Conservation (phyloP, 37 sponge, comb jelly and placozoan species). For the Oscarella lobularis region DNA sequence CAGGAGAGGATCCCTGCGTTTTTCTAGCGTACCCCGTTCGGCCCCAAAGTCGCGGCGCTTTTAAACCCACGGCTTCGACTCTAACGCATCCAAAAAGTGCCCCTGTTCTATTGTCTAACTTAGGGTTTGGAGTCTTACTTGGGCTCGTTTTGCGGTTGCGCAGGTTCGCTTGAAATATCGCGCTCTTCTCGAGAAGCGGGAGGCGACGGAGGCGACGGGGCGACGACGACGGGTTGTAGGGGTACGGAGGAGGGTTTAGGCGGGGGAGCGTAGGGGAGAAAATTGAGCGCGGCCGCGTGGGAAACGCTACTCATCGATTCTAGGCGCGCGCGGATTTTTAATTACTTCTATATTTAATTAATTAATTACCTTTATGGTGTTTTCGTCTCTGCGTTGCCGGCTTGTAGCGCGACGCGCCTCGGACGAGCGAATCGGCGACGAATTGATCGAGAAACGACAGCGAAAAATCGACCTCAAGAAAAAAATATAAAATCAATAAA, state of each 20-base stretch:
- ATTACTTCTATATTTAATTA: too few relatives aligned
- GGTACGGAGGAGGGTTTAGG: background rate
- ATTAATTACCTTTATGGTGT: background rate
- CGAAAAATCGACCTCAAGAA: slow-evolving; percentile 49
- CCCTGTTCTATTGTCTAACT: too few relatives aligned
- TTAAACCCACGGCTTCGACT: too few relatives aligned
- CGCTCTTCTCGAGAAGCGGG: background rate
- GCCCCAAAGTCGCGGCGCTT: slow-evolving; percentile 1
- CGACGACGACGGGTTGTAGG: background rate
- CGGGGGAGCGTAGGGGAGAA: slow-evolving; percentile 23
- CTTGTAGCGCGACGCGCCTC: slow-evolving; percentile 53
- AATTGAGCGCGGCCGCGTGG: slow-evolving; percentile 10
- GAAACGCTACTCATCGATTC: too few relatives aligned
- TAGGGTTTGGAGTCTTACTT: too few relatives aligned
- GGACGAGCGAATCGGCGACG: slow-evolving; percentile 45
- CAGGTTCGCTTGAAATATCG: too few relatives aligned
- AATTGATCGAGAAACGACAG: slow-evolving; percentile 73
- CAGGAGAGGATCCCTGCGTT: background rate
- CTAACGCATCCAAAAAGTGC: too few relatives aligned
- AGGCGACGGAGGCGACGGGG: background rate
- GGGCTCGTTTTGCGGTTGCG: too few relatives aligned
- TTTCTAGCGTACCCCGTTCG: background rate
- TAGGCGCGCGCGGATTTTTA: too few relatives aligned
- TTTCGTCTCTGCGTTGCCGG: slow-evolving; percentile 25
- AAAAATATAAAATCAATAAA: background rate